A percentile compares a stretch with the other conserved stretches of the same genome.
phyloP scores from a whole-genome alignment of 2,888 invertebrate species.

The Drosophila ochracea region DNA sequence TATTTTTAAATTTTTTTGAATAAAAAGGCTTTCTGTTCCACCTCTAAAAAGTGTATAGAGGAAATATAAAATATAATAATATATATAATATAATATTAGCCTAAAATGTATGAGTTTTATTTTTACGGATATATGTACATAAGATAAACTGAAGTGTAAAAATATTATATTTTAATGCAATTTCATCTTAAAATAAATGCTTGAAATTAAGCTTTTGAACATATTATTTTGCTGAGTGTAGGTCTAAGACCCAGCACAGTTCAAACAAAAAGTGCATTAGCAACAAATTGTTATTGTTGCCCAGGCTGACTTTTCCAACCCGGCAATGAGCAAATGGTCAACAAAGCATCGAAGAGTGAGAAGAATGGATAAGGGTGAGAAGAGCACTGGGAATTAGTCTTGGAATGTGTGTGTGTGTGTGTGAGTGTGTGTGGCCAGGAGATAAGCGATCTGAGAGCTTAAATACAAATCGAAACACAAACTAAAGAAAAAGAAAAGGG shows the following conservation, averaged over 20 bases:
- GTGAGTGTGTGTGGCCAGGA: slow-evolving; percentile 9
- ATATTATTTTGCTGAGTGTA: neutral
- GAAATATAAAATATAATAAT: neutral
- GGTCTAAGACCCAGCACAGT: slow-evolving; percentile 15
- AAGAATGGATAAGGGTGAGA: neutral
- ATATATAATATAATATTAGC: too few relatives aligned
- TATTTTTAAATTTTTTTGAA: neutral
- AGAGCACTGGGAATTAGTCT: slow-evolving; percentile 22
- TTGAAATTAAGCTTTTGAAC: neutral
- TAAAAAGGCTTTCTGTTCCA: neutral
- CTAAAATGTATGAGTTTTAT: neutral
- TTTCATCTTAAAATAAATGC: neutral
- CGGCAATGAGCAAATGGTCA: slow-evolving; percentile 43
- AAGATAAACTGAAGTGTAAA: neutral
- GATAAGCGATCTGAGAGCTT: slow-evolving; percentile 51
- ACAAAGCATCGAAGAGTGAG: slow-evolving; percentile 5
- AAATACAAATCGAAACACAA: slow-evolving; percentile 16
- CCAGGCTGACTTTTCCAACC: slow-evolving; percentile 38
- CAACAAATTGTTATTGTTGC: slow-evolving; percentile 77
- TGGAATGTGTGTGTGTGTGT: slow-evolving; percentile 8
- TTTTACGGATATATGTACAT: neutral
- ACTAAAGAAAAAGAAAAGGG: neutral
- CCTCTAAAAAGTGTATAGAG: too few relatives aligned
- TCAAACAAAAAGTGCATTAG: slow-evolving; percentile 71
- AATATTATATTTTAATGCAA: neutral